These are phyloP conservation scores for Gryon sp. DNA, from an alignment of 1,140 invertebrate species.

Conservation along the genomic window DNA sequence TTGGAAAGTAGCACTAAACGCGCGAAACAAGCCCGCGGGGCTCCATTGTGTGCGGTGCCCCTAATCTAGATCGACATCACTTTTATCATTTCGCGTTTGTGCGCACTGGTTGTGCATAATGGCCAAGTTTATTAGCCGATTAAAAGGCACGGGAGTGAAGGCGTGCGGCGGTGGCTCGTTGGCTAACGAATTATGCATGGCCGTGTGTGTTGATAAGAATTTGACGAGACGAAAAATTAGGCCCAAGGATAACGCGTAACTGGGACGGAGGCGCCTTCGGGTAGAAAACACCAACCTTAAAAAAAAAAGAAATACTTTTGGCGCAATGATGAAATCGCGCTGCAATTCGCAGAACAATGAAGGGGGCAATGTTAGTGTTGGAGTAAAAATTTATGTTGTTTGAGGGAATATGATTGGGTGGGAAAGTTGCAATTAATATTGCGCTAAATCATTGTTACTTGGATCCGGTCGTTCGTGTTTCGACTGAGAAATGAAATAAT, in stretches of 20 bases:
- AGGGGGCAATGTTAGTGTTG: conserved; percentile 41
- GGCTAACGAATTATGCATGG: conserved; percentile 29
- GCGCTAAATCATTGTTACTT: conserved; percentile 25
- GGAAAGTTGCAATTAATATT: conserved; percentile 49
- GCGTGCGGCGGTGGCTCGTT: neutral
- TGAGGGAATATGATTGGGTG: conserved; percentile 43
- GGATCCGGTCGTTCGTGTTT: neutral
- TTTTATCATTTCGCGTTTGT: conserved; percentile 68
- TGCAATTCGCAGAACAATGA: conserved; percentile 35
- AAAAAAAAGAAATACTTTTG: conserved; percentile 31
- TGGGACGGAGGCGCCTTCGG: conserved; percentile 41
- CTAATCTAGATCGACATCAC: conserved; percentile 72
- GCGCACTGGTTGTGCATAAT: conserved; percentile 57
- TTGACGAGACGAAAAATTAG: conserved; percentile 53
- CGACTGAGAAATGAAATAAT: too few species aligned
- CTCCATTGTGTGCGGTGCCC: conserved; percentile 66
- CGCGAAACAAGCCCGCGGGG: conserved; percentile 67
- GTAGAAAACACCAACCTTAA: conserved; percentile 16
- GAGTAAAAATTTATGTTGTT: conserved; percentile 33
- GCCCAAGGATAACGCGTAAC: conserved; percentile 49
- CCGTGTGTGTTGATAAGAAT: conserved; percentile 40
- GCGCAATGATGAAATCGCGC: conserved; percentile 27
- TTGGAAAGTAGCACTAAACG: conserved; percentile 37
- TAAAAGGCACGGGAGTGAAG: conserved; percentile 7
- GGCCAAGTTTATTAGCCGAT: conserved; percentile 60